Evolutionary conservation across 2,113 vertebrate genomes (phyloP).

Genomic region (Okapia johnstoni): DNA sequence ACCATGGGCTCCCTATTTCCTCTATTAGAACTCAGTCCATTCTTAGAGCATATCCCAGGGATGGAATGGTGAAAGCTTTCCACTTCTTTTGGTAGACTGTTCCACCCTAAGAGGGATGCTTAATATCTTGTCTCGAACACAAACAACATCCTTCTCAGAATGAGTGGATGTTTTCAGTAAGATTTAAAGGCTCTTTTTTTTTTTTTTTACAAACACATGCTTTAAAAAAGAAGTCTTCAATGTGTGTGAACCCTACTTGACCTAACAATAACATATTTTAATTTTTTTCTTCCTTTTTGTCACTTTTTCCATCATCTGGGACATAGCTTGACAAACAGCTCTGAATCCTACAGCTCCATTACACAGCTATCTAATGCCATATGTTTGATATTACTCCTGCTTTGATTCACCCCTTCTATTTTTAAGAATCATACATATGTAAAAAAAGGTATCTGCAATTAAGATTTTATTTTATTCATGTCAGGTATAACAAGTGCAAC

Average conservation of each 20-base stretch:
- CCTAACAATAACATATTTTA: neutral
- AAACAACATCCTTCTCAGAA: neutral
- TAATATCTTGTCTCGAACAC: neutral
- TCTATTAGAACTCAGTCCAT: neutral
- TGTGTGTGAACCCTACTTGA: neutral
- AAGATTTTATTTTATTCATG: slow-evolving; percentile 80
- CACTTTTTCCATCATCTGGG: neutral
- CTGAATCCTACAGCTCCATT: neutral
- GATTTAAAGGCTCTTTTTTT: neutral
- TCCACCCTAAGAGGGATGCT: no score
- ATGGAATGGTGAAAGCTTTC: neutral
- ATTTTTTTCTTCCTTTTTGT: neutral
- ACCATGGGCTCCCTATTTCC: neutral
- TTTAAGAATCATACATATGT: slow-evolving; percentile 62
- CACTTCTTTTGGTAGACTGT: neutral
- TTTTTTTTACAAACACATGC: neutral
- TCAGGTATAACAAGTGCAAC: slow-evolving; percentile 79
- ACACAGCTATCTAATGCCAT: neutral
- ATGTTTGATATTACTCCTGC: neutral
- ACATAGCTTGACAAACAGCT: neutral
- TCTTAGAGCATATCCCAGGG: neutral
- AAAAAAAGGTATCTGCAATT: slow-evolving; percentile 72
- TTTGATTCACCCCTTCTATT: neutral
- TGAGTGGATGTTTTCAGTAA: neutral
- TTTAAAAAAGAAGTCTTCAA: neutral